Evolutionary conservation across 2,797 vertebrate species (phyloP).

Genomic region (Coluber constrictor): DNA sequence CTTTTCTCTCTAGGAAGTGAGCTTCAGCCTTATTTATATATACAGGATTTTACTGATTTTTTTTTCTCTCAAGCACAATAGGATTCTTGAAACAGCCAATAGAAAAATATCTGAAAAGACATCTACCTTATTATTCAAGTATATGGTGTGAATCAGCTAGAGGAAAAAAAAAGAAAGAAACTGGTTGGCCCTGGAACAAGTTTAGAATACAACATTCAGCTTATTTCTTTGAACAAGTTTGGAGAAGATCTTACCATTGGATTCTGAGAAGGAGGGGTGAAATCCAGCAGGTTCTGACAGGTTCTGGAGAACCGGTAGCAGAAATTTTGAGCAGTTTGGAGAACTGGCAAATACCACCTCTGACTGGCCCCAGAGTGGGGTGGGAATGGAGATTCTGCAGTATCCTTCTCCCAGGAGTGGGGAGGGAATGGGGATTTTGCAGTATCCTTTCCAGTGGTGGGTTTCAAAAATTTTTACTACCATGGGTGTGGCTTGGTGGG

Average conservation of each 20-base stretch:
- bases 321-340: too few species aligned
- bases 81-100: constrained; percentile 39
- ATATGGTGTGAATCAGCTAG: constrained; percentile 28
- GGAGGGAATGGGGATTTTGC: too few species aligned
- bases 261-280: constrained; percentile 9
- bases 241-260: constrained; percentile 24
- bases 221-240: constrained; percentile 24
- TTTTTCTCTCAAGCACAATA: constrained; percentile 52
- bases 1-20: background rate
- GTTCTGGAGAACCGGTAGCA: too few species aligned
- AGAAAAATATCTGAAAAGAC: constrained; percentile 66
- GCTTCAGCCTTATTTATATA: background rate
- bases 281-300: too few species aligned
- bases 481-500: too few species aligned
- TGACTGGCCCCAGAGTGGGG: too few species aligned
- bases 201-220: constrained; percentile 50
- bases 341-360: too few species aligned
- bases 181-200: constrained; percentile 40
- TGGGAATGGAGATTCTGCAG: too few species aligned
- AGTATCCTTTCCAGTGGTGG: too few species aligned
- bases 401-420: too few species aligned
- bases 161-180: background rate
- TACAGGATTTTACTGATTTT: constrained; percentile 49
- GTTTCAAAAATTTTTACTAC: too few species aligned
- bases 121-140: constrained; percentile 57